Base-by-base conservation (phyloP, 2,888 invertebrate species). In the Cecidostiba fungosa region DNA sequence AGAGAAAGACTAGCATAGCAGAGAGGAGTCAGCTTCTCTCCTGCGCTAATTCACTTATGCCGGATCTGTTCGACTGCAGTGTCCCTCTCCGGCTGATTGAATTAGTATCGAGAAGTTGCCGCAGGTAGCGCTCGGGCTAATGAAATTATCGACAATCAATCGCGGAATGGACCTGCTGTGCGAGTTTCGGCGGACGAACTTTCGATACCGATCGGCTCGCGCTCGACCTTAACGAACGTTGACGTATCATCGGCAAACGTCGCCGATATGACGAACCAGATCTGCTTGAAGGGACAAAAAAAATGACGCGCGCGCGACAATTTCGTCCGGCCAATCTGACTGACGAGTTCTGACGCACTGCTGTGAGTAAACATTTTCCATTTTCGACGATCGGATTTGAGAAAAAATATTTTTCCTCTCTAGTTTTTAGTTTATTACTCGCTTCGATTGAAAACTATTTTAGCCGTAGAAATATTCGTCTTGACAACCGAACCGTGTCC, bases 91-190 rank as follows among this genome's bases (percentile, higher is more conserved):
- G 29, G 59, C 73, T 82, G 87, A 90, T 90, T 88, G 86, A 89
- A 89, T 90, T 89, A 90, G 89, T 87, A 88, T 89, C 86, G 88
- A n/a, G n/a, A 89, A 90, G 87, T 88, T 87, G 70, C 77, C 70
- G 77, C 73, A 76, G 62, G 72, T n/a, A 36, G 16, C 36, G 50
- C 69, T 47, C 87, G 76, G 36, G 54, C 86, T 89, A 89, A 91
- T 90, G 88, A 88, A 88, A 91, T 91, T 90, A 90, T 90, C 88
- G 90, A 87, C 89, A 91, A 91, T 91, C 90, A 91, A 90, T 90
- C 89, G 88, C 69, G 62, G 62, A 82, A 78, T 79, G 79, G 70
- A 78, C 73, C 72, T 23, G 43, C 14, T 6, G 26, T 54, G 32
- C 59, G 76, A 70, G 73, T 50, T 82, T 79, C 79, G 70, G 36